Conservation (phyloP, 2,797 vertebrate species). For the Percopsis omiscomaycus region DNA sequence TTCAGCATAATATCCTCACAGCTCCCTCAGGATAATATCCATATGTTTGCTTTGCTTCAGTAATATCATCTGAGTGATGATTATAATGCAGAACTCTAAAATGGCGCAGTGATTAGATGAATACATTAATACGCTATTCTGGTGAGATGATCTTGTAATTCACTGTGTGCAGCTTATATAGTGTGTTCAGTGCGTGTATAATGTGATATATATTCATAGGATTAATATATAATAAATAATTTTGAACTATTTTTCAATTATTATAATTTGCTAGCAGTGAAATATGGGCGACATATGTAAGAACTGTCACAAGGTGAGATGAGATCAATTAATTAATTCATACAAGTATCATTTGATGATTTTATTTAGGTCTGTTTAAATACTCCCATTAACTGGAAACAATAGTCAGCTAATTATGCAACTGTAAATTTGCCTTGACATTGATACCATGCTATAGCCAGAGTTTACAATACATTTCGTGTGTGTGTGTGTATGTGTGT, state of each 20-base stretch:
- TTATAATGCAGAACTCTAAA: conserved; percentile 56
- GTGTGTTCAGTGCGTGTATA: too few relatives aligned
- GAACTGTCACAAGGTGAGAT: not conserved
- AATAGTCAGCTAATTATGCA: not conserved
- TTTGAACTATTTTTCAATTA: not conserved
- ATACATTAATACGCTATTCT: conserved; percentile 54
- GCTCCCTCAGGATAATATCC: conserved; percentile 67
- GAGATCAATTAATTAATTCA: conserved; percentile 53
- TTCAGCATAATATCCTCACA: conserved; percentile 50
- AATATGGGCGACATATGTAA: conserved; percentile 16
- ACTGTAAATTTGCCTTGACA: too few relatives aligned
- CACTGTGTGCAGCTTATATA: conserved; percentile 12
- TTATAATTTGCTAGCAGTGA: conserved; percentile 14
- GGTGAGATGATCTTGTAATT: conserved; percentile 29
- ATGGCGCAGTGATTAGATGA: conserved; percentile 63
- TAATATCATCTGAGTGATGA: conserved; percentile 61
- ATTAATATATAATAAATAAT: not conserved
- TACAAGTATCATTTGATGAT: conserved; percentile 40
- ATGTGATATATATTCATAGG: too few relatives aligned
- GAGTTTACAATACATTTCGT: conserved; percentile 11
- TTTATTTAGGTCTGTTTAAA: conserved; percentile 27
- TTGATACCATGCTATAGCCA: conserved; percentile 10
- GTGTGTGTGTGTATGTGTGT: conserved; percentile 5
- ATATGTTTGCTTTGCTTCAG: conserved; percentile 70
- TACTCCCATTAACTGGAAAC: conserved; percentile 5